Base-by-base conservation (phyloP, 2,888 invertebrate genomes). In the Helleia helle region DNA sequence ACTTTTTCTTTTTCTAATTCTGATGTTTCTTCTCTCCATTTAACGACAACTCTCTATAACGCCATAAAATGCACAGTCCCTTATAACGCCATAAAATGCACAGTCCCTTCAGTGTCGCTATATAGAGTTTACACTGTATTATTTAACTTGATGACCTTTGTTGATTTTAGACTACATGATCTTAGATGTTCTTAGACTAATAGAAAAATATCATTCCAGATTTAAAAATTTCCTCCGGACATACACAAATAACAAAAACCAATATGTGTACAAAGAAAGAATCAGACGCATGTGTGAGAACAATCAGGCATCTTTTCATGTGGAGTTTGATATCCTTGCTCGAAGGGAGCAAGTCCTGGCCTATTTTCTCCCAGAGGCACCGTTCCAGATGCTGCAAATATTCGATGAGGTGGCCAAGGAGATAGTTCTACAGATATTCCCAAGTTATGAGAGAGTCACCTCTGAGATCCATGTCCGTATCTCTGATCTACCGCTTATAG, bases 321-420 rank as follows among this genome's bases (percentile, higher is more conserved):
- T 99, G 0, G 97, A 98, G 58, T 99, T 97, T 74, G 92, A 95
- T 36, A 90, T 93, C 54, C 83, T 99, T 49, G 97, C 97, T 0
- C 88, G 93, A 37, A 90, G 93, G 55, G 97, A 97, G 64, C 96
- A 97, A 67, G 95, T 96, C 0, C 81, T 99, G 34, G 98, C 98
- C 0, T 99, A 96, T 72, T 99, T 99, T 71, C 68, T 99, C 37
- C 99, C 99, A 0, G 99, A 99, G 72, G 99, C 99, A 0, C 99
- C 99, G 0, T 90, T 93, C 50, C 97, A 98, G 81, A 96, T 99
- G 93, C 77, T 99, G n/a, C 92, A 93, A 66, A 96, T 97, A 50
- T 96, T 99, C 68, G 96, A 98, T 71, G 93, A 95, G 76, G 96
- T 96, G 0, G 94, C 95, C n/a, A 95, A 94, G 66, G 93, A 93